Percentiles rank a stretch among this genome's conserved stretches.
Evolutionary conservation across 2,888 invertebrate genomes (phyloP).

Genomic region (Drosophila demipolita): DNA sequence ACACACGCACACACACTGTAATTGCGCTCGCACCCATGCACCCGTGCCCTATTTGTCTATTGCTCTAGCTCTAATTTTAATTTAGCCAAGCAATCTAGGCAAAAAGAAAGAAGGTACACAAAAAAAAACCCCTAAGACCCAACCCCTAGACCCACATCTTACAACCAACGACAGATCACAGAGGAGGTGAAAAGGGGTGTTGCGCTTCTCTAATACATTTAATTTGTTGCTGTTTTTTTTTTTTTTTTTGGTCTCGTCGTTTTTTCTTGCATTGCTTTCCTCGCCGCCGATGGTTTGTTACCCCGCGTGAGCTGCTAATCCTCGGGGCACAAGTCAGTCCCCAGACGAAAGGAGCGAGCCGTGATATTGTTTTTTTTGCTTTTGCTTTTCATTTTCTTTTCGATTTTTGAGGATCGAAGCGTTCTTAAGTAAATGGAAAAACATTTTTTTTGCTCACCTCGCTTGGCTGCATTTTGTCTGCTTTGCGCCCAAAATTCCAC

Average conservation of each 20-base stretch:
- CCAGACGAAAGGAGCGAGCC: slow-evolving; percentile 9
- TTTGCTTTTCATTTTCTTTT: slow-evolving; percentile 4
- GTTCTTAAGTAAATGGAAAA: slow-evolving; percentile 54
- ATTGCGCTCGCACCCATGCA: slow-evolving; percentile 69
- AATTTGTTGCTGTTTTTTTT: slow-evolving; percentile 72
- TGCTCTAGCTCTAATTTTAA: slow-evolving; percentile 82
- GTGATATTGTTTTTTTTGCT: not conserved
- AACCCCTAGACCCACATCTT: slow-evolving; percentile 44
- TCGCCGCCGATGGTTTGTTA: slow-evolving; percentile 25
- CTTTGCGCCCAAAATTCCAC: slow-evolving; percentile 53
- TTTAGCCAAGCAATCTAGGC: slow-evolving; percentile 57
- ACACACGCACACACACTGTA: slow-evolving; percentile 22
- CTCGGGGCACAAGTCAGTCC: slow-evolving; percentile 66
- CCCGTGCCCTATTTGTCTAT: slow-evolving; percentile 53
- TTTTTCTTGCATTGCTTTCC: not conserved
- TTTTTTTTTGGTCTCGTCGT: slow-evolving; percentile 18
- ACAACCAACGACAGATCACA: not conserved
- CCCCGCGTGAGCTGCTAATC: slow-evolving; percentile 60
- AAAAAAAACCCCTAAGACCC: slow-evolving; percentile 44
- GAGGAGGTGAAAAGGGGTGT: slow-evolving; percentile 62
- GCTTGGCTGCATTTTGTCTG: slow-evolving; percentile 39
- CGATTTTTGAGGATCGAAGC: slow-evolving; percentile 15
- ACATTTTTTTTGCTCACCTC: slow-evolving; percentile 68
- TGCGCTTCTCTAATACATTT: slow-evolving; percentile 67
- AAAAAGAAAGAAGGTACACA: slow-evolving; percentile 12